These are phyloP conservation scores for Gnatocerus cornutus DNA, from an alignment of 2,888 invertebrate species.

Conservation along the genomic window DNA sequence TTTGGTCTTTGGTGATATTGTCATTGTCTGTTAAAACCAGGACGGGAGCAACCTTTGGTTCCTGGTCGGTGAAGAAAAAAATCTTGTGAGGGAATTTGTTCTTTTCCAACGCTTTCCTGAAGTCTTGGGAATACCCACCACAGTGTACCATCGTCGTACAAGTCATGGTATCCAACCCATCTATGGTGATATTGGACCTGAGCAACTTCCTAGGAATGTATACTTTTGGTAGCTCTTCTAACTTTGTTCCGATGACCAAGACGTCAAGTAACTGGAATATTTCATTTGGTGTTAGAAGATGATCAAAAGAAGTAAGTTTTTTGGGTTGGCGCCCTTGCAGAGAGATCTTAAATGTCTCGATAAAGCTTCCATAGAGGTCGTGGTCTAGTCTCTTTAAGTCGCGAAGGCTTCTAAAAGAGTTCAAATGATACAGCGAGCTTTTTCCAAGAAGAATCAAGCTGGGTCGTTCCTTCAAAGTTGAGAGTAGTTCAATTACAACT, in stretches of 20 bases:
- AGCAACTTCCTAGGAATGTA: background rate
- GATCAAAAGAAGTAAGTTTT: background rate
- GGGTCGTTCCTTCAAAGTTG: background rate
- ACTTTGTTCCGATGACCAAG: background rate
- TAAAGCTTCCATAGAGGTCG: background rate
- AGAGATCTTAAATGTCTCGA: background rate
- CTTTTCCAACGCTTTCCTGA: background rate
- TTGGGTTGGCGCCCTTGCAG: background rate
- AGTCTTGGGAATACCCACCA: background rate
- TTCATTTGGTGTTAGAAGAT: constrained; percentile 2
- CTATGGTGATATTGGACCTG: background rate
- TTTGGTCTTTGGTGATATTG: background rate
- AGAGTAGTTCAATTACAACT: too few relatives aligned
- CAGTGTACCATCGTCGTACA: background rate
- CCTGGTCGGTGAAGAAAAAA: background rate
- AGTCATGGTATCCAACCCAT: background rate
- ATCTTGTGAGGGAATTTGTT: background rate
- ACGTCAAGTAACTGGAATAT: background rate
- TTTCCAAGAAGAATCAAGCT: background rate
- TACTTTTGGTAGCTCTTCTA: background rate
- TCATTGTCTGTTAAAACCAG: background rate
- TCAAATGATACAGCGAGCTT: background rate
- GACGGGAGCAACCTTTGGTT: too few relatives aligned
- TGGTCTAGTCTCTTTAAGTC: background rate
- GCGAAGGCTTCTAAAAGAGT: background rate